Evolutionary conservation across 1,140 invertebrate species (phyloP).

Genomic region (Listronotus oregonensis): DNA sequence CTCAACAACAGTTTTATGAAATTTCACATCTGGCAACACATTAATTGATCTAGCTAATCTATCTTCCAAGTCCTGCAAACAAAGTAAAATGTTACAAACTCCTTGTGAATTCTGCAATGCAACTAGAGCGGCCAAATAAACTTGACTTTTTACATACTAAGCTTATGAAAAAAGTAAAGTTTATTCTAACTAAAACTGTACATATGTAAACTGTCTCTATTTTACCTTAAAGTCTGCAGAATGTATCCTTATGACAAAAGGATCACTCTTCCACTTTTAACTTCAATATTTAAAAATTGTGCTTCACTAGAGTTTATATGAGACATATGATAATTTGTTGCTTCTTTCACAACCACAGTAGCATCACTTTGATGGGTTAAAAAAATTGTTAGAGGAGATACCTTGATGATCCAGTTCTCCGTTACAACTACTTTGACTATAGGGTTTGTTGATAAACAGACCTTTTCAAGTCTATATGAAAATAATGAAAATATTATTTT

Average conservation of each 20-base stretch:
- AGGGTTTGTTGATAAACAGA: constrained; percentile 70
- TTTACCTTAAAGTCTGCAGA: constrained; percentile 70
- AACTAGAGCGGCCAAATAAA: neutral
- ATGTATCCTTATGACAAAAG: constrained; percentile 75
- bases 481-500: neutral
- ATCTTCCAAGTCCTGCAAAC: constrained; percentile 71
- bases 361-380: constrained; percentile 81
- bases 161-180: neutral
- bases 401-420: constrained; percentile 88
- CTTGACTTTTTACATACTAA: neutral
- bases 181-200: too few relatives aligned
- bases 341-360: constrained; percentile 71
- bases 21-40: constrained; percentile 76
- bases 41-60: constrained; percentile 73
- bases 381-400: constrained; percentile 74
- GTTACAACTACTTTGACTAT: constrained; percentile 77
- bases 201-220: too few relatives aligned
- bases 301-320: constrained; percentile 66
- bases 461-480: constrained; percentile 64
- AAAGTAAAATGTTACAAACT: neutral
- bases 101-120: neutral
- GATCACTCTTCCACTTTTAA: constrained; percentile 66
- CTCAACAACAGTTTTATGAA: constrained; percentile 80
- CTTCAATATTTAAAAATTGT: constrained; percentile 83
- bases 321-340: constrained; percentile 74